Conservation (phyloP, 1,140 invertebrate species). For the Colletes gigas region DNA sequence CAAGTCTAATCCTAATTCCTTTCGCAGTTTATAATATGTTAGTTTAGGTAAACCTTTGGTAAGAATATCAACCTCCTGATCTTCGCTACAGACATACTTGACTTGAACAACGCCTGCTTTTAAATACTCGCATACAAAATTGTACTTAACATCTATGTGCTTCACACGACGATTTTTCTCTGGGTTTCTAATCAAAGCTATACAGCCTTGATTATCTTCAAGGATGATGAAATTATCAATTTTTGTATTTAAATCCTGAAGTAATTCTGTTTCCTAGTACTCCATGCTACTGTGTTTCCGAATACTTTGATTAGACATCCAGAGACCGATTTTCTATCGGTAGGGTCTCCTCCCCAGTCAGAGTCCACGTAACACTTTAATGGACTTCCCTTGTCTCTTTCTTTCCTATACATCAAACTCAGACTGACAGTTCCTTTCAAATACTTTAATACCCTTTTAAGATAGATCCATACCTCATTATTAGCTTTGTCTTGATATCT, state of each 20-base stretch:
- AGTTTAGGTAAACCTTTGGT: not conserved
- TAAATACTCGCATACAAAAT: not conserved
- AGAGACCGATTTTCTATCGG: constrained; percentile 32
- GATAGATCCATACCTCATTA: not conserved
- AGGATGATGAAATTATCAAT: not conserved
- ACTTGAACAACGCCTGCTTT: not conserved
- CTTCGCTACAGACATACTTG: not conserved
- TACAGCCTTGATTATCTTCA: not conserved
- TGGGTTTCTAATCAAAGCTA: not conserved
- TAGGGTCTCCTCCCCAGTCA: constrained; percentile 12
- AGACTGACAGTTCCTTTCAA: not conserved
- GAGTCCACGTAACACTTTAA: constrained; percentile 21
- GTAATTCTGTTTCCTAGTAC: constrained; percentile 54
- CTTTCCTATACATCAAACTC: not conserved
- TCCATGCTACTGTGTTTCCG: constrained; percentile 37
- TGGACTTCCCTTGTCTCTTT: not conserved
- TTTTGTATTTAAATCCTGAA: constrained; percentile 40
- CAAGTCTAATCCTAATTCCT: not conserved
- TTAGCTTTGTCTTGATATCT: constrained; percentile 17
- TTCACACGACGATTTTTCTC: not conserved
- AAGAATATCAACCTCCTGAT: not conserved
- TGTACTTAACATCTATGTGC: not conserved
- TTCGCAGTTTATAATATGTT: not conserved
- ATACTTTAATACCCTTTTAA: constrained; percentile 27
- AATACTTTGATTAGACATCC: constrained; percentile 52